Base-by-base conservation (phyloP, 2,113 vertebrate species). In the Tyrannus savana region DNA sequence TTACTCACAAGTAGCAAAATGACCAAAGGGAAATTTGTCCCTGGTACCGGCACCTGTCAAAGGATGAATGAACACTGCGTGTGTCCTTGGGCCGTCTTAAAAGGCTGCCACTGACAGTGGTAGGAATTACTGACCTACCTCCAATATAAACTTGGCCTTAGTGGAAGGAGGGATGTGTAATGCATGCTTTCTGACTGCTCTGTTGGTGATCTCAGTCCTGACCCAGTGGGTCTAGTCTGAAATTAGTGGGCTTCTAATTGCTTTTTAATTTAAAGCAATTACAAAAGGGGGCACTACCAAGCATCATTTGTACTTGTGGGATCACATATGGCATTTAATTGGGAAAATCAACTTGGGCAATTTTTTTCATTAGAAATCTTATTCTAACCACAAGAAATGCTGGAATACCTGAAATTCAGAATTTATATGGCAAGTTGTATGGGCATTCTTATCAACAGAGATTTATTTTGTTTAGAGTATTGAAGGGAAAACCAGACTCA, bases 181-280 rank as follows among this genome's bases (percentile, higher is more conserved):
- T 60, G 84, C 63, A 17, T 83, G 58, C 75, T 67, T 93, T 83
- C 91, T 94, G 60, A 91, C 50, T 93, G 89, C 80, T 73, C 93
- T 66, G 17, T 49, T 39, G 11, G 80, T 92, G 94, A 85, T 89
- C 95, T 95, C 89, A 87, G 94, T 84, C 95, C 75, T 97, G 97
- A 96, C 94, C 96, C 82, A 78, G 27, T 94, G 92, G 95, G 77
- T 75, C 85, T 94, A 78, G 63, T 69, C 90, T 93, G 90, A 97
- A 97, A 96, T 97, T 80, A 97, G 96, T 67, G 84, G 86, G 92
- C 84, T 79, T 93, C 95, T 96, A 97, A 96, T 93, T 96, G 97
- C 96, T 95, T 98, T 97, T 97, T 96, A 96, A 97, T 97, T 97
- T 96, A 97, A 94, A 94, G 91, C 95, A 94, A 92, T 96, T 95